Evolutionary conservation across 2,888 invertebrate genomes (phyloP), one percentile per base, ranked within the genome.

Genomic region (Willowsia nigromaculata): DNA sequence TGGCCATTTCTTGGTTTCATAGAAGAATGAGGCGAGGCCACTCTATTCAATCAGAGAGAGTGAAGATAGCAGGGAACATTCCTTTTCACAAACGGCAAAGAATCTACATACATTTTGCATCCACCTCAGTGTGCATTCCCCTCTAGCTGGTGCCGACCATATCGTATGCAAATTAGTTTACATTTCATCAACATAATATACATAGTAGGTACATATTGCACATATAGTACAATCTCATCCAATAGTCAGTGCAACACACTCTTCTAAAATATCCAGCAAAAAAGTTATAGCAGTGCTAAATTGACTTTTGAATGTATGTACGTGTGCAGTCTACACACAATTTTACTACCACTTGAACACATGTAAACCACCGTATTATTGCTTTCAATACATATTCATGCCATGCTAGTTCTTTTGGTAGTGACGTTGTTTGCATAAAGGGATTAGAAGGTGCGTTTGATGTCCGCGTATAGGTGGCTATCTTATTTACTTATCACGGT

Each of bases 11-110:
- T 71, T 68, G 43, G 18, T 5, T 68, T 74, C 50, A 22, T 18
- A 68, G 43, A 43, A 68, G 82, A 71, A 47, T 59, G 62, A 80
- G 89, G 89, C 89, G 85, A 85, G 85, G 85, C 89, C 37, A 81
- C 62, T 40, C 37, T 62, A 85, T 76, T 89, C 89, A 89, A 89
- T 89, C 85, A 89, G 89, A 84, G 56, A 85, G 78, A 53, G 78
- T 50, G 22, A 78, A 78, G 78, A 78, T 78, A 53, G 78, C 56
- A 37, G 47, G 33, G 33, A 78, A 40, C 53, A 78, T 47, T 78
- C 56, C 56, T 78, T 78, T 37, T 59, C 43, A 43, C 30, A 43
- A 30, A 71, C 13, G 50, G 15, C 13, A 1, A 65, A 43, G 22
- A 71, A 71, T 71, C 47, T 25, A n/a, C n/a, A 11, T 47, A 30